Conservation (phyloP, 2,113 vertebrate genomes). For the Microtus pennsylvanicus region DNA sequence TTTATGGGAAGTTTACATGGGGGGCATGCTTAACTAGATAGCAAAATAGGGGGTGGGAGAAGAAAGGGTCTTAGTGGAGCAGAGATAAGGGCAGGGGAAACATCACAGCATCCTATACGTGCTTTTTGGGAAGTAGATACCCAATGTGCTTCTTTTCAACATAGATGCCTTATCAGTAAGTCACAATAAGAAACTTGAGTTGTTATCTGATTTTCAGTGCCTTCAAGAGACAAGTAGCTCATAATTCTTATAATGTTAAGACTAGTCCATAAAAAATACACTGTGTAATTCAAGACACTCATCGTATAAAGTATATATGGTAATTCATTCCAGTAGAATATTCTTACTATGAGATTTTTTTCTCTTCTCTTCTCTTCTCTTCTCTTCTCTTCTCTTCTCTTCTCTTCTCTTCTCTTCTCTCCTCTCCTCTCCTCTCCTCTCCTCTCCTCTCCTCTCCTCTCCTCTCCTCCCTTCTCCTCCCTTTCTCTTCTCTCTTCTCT, state of each 20-base stretch:
- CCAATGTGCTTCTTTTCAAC: not conserved
- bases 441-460: too few species aligned
- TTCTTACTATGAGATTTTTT: not conserved
- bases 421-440: not conserved
- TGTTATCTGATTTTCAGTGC: not conserved
- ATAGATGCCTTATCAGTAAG: not conserved
- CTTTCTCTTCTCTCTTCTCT: too few species aligned
- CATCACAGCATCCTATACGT: rapidly evolving
- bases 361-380: not conserved
- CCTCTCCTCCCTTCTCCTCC: too few species aligned
- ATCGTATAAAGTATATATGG: not conserved
- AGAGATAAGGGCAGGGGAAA: not conserved
- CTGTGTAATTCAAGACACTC: not conserved
- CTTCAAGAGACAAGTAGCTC: not conserved
- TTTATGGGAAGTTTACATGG: not conserved
- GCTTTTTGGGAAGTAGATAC: not conserved
- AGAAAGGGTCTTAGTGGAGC: not conserved
- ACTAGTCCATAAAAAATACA: not conserved
- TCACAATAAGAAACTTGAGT: not conserved
- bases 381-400: too few species aligned
- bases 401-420: too few species aligned
- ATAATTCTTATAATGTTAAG: not conserved
- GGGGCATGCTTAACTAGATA: not conserved
- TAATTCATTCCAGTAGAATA: not conserved
- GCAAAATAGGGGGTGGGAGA: not conserved